Evolutionary conservation across 2,888 invertebrate species (phyloP), one percentile per base, ranked within the genome.

Genomic region (Boloria selene): DNA sequence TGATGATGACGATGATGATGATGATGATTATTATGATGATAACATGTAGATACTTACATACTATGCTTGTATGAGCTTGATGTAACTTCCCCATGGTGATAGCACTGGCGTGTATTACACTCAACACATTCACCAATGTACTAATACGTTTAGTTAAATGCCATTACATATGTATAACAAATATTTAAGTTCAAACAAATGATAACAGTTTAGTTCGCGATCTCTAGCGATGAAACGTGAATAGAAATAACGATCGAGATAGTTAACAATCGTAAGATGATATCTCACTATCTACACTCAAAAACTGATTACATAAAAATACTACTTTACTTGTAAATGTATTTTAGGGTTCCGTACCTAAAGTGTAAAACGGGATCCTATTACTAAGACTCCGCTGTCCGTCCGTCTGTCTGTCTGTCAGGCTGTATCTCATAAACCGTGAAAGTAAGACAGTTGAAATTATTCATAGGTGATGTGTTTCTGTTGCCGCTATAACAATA

Each of bases 21-120:
- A n/a, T n/a, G n/a, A n/a, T n/a, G n/a, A n/a, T n/a, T n/a, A n/a
- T n/a, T n/a, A n/a, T n/a, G n/a, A n/a, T n/a, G n/a, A n/a, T n/a
- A n/a, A n/a, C n/a, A n/a, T n/a, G n/a, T 31, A 31, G 1, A 31
- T 31, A 77, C 79, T 77, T 65, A 80, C 80, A 75, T 49, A 77
- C 72, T 31, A 77, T 17, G 17, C 75, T 73, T 0, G 78, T 76
- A 22, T 77, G 73, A 22, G 72, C 71, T 64, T 80, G 80, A 14
- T 74, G 64, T 2, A 73, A 42, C 56, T 77, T 76, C 4, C 77
- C 78, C 79, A 80, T 79, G 58, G 47, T 67, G 7, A 13, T 26
- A 17, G 22, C 45, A 31, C 49, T 38, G 58, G 50, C 38, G 45
- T 38, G 22, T 54, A 26, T 38, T 16, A 55, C 50, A 31, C 53